A percentile compares a stretch with the other conserved stretches of the same genome.
Conservation (phyloP, 2,888 invertebrate genomes). For the Sylvicola cinctus region DNA sequence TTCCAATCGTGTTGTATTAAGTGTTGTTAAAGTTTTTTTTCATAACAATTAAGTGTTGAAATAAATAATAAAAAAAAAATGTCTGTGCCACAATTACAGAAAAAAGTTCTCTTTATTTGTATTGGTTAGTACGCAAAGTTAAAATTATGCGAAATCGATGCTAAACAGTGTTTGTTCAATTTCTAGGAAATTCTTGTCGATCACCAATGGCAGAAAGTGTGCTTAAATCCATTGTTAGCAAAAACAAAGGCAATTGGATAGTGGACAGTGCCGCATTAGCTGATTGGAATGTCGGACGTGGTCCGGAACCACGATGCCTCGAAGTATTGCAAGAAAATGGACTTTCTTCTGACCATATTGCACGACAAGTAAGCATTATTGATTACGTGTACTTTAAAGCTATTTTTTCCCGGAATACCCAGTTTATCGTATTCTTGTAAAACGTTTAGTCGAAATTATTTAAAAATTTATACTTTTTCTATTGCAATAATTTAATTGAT, state of each 20-base stretch:
- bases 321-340: constrained; percentile 34
- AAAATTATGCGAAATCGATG: neutral
- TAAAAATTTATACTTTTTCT: neutral
- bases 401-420: neutral
- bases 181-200: constrained; percentile 74
- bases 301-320: constrained; percentile 47
- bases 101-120: constrained; percentile 7
- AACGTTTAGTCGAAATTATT: neutral
- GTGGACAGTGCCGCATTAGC: constrained; percentile 79
- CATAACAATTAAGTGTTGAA: neutral
- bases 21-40: too few relatives aligned
- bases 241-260: constrained; percentile 40
- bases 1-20: too few relatives aligned
- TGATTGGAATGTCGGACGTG: constrained; percentile 63
- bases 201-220: constrained; percentile 90
- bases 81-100: too few relatives aligned
- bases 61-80: constrained; percentile 1
- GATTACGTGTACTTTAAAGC: too few relatives aligned
- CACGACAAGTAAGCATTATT: constrained; percentile 28
- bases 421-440: neutral
- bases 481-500: constrained; percentile 2
- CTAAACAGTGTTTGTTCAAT: constrained; percentile 8
- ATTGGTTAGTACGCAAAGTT: constrained; percentile 2
- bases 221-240: constrained; percentile 28
- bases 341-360: constrained; percentile 37